phyloP scores from a whole-genome alignment of 2,113 vertebrate genomes.

The Narcine bancroftii region DNA sequence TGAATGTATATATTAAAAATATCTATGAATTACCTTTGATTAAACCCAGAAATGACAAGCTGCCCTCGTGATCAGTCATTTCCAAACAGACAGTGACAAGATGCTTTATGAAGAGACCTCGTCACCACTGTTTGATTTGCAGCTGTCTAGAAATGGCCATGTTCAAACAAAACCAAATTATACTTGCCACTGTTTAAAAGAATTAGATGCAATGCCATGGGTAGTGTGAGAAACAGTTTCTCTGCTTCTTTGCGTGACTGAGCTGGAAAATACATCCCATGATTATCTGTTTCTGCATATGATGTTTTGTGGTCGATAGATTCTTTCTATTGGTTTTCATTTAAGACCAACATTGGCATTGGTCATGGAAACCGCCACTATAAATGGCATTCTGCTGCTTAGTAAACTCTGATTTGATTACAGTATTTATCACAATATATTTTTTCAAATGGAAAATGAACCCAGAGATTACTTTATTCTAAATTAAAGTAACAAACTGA shows the following conservation, averaged over 20 bases:
- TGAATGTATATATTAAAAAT: not conserved
- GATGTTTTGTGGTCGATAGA: constrained; percentile 20
- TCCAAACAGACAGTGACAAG: not conserved
- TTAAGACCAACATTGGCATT: not conserved
- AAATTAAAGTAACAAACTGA: not conserved
- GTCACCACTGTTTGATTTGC: not conserved
- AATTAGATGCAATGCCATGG: not conserved
- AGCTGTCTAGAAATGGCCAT: not conserved
- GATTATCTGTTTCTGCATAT: constrained; percentile 19
- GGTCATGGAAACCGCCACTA: constrained; percentile 29
- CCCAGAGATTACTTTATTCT: not conserved
- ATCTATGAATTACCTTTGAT: not conserved
- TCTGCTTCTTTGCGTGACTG: constrained; percentile 19
- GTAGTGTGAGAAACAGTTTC: not conserved
- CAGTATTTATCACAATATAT: not conserved
- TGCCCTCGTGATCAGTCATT: not conserved
- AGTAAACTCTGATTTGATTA: constrained; percentile 10
- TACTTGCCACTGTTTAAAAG: not conserved
- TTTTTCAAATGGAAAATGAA: constrained; percentile 5
- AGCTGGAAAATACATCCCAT: not conserved
- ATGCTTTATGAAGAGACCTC: not conserved
- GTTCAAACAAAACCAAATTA: not conserved
- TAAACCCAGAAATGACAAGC: constrained; percentile 3
- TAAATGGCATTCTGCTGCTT: constrained; percentile 19
- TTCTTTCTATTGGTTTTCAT: constrained; percentile 20